Conservation (phyloP, 92 coral and sea anemone species). For the Palythoa grandiflora region DNA sequence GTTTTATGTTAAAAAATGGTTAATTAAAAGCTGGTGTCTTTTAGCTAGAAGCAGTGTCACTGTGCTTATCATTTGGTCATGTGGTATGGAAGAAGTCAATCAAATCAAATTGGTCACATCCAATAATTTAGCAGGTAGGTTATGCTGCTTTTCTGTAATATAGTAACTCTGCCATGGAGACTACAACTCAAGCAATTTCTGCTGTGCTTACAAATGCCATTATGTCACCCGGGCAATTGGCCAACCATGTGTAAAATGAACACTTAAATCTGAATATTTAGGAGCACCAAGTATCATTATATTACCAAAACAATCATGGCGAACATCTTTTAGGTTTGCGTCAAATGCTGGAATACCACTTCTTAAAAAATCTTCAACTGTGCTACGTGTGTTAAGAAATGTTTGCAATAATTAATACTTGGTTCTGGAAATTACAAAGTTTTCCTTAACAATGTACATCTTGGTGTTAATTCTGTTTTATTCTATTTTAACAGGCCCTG, state of each 20-base stretch:
- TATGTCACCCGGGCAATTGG: constrained; percentile 9
- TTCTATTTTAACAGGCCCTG: background rate
- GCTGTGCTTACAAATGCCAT: constrained; percentile 20
- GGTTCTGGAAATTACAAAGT: background rate
- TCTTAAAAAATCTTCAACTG: constrained; percentile 1
- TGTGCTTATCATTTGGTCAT: background rate
- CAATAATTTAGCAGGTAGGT: constrained; percentile 18
- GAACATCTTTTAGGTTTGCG: constrained; percentile 18
- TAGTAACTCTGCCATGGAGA: constrained; percentile 22
- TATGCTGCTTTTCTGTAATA: constrained; percentile 19
- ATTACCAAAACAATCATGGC: constrained; percentile 26
- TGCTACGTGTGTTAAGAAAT: background rate
- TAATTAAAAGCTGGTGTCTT: background rate
- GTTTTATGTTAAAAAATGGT: background rate
- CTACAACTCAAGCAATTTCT: constrained; percentile 23
- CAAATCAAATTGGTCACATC: background rate
- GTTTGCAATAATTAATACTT: background rate
- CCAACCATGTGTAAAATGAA: constrained; percentile 24
- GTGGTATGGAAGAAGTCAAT: constrained; percentile 18
- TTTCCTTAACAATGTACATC: background rate
- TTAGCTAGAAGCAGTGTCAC: constrained; percentile 5
- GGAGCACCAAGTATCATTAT: constrained; percentile 28
- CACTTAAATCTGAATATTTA: constrained; percentile 16
- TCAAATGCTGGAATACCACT: constrained; percentile 8
- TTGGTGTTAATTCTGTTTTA: background rate